Base-by-base conservation (phyloP, 2,797 vertebrate species). In the Galaxias olidus region DNA sequence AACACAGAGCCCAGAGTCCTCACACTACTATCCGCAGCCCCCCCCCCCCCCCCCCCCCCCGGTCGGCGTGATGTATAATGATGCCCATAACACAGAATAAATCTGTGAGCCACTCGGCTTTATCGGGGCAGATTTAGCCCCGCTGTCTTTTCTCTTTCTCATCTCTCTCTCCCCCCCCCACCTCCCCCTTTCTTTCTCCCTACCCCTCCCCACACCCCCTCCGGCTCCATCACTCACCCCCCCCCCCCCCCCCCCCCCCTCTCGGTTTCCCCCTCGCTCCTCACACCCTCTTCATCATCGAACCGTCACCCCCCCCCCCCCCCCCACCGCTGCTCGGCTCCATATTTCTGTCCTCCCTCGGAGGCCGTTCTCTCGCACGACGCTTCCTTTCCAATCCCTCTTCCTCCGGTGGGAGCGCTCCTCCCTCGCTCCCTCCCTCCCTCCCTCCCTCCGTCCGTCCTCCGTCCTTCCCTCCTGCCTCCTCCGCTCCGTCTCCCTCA, bases 71-170 rank as follows among this genome's bases (percentile, higher is more conserved):
- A 86, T 82, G 76, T 82, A 78, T 81, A 87, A 86, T 76, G 82
- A 87, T 79, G 82, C 75, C 73, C 79, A 76, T 76, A 84, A 81
- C 80, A 75, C 81, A 75, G 74, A 76, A 85, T 84, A 79, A 85
- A 87, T 87, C 79, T 81, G 68, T 60, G 74, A 66, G 83, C 84
- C 64, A 79, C 84, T 80, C 72, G 1, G 42, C 78, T 74, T 87
- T 85, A 84, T 72, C 72, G 76, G 71, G 79, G 81, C 74, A 84
- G 81, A 86, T 89, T 90, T 87, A 81, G 69, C 75, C 30, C 76
- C 78, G 80, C 80, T 52, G 81, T 82, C 82, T 84, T 77, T 61
- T 78, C 77, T 74, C 79, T 85, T 83, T 78, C 74, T 76, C 77
- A n/a, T n/a, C n/a, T 84, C 82, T 84, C 80, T 83, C 84, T 84